A percentile compares a stretch with the other conserved stretches of the same genome.
Conservation (phyloP, 2,888 invertebrate species). For the Gryllus longicercus region DNA sequence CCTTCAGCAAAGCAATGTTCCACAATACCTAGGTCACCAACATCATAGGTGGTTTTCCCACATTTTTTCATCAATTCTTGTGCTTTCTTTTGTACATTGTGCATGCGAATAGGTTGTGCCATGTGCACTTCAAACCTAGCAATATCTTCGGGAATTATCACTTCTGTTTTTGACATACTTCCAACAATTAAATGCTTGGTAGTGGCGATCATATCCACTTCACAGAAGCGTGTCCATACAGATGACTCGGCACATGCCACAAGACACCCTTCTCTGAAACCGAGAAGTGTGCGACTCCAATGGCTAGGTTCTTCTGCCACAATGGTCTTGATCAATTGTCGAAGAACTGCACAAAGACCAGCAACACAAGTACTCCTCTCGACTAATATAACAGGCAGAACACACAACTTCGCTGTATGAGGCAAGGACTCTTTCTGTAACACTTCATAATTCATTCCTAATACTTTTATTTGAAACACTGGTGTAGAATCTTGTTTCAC, state of each 20-base stretch:
- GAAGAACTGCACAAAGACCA: constrained; percentile 71
- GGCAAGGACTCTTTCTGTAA: constrained; percentile 44
- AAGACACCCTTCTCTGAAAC: constrained; percentile 76
- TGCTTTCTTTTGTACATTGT: constrained; percentile 77
- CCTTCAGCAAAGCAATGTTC: constrained; percentile 81
- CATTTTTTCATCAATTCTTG: constrained; percentile 54
- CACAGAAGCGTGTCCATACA: constrained; percentile 90
- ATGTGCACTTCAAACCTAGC: constrained; percentile 80
- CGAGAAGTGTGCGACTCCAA: constrained; percentile 58
- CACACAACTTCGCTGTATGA: constrained; percentile 48
- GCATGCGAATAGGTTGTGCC: constrained; percentile 75
- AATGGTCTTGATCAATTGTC: constrained; percentile 56
- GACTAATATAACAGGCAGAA: constrained; percentile 60
- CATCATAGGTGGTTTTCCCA: constrained; percentile 22
- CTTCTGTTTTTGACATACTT: constrained; percentile 41
- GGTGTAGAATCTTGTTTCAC: constrained; percentile 38
- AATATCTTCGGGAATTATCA: constrained; percentile 63
- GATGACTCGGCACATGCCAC: constrained; percentile 80
- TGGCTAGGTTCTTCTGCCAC: constrained; percentile 41
- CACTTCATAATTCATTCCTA: constrained; percentile 28
- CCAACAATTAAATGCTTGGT: constrained; percentile 50
- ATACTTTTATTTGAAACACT: constrained; percentile 27
- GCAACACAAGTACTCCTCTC: constrained; percentile 61
- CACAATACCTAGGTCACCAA: constrained; percentile 44
- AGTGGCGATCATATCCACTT: constrained; percentile 67